Evolutionary conservation across 2,888 invertebrate species (phyloP), one percentile per base, ranked within the genome.

Genomic region (Erpobdella octoculata): DNA sequence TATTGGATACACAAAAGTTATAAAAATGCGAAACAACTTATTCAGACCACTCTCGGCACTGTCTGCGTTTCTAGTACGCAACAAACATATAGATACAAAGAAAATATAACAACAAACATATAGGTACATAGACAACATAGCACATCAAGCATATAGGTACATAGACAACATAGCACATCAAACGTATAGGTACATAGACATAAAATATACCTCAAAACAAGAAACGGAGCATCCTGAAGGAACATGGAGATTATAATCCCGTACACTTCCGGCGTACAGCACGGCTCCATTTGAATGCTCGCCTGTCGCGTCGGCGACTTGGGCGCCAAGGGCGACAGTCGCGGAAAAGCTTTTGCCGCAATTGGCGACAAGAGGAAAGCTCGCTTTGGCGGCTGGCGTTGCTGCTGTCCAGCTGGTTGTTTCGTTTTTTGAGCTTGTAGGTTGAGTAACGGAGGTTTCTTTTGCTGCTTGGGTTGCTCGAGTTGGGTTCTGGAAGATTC

Each of bases 241-340:
- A 90, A 87, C 76, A 93, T 93, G 79, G 92, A 92, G 79, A 93
- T 87, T 2, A 91, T 88, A 72, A 93, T 93, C 3, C 91, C 91
- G 79, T 83, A 85, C 0, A 93, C 91, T 80, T 93, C 93, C 65
- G 92, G 91, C 37, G 90, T 89, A 76, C 92, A 92, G 80, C 92
- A 92, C 86, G 85, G 12, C 90, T 87, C 9, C 67, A 0, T 89
- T 89, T 82, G 91, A 89, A 66, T 12, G 53, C 21, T 28, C 6
- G 53, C 53, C 5, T 53, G 21, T 28, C 2, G 21, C 53, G 53
- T 25, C 53, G 53, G 28, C 53, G 53, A 25, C 61, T 65, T 71
- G 5, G 65, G 37, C 18, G 72, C 46, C 46, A 35, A 9, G 21
- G 21, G 70, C 53, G 53, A 53, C 53, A 53, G 53, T 4, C 53